Percentiles rank a stretch among this genome's conserved stretches.
Evolutionary conservation across 92 coral and sea anemone genomes (phyloP).

Genomic region (Phenganax stokvisi): DNA sequence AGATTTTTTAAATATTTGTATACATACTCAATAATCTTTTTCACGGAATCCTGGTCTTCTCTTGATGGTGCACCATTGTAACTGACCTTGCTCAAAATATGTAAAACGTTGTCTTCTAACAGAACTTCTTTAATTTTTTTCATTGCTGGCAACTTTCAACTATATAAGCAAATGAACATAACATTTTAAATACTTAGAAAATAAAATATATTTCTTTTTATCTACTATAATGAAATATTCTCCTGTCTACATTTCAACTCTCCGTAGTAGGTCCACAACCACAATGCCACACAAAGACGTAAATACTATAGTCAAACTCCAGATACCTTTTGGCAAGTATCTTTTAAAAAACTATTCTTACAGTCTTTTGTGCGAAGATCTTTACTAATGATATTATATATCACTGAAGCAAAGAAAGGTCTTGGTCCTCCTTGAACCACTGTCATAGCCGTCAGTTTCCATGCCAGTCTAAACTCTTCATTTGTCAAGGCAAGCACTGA

Average conservation of each 20-base stretch:
- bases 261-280: too few species aligned
- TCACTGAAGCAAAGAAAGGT: constrained; percentile 22
- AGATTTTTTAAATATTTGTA: too few species aligned
- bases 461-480: constrained; percentile 4
- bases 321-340: constrained; percentile 21
- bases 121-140: constrained; percentile 30
- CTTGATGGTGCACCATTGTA: constrained; percentile 47
- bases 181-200: too few species aligned
- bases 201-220: too few species aligned
- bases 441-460: neutral
- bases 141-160: constrained; percentile 42
- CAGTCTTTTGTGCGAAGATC: neutral
- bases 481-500: neutral
- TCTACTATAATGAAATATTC: too few species aligned
- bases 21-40: constrained; percentile 20
- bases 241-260: too few species aligned
- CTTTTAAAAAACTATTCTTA: constrained; percentile 1
- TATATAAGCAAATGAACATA: neutral
- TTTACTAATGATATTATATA: constrained; percentile 13
- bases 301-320: neutral
- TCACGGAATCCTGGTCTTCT: constrained; percentile 40
- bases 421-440: constrained; percentile 1
- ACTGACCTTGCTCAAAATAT: constrained; percentile 41
- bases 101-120: constrained; percentile 39
- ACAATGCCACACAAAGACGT: neutral